Conservation (phyloP, 2,797 vertebrate species). For the Brotula barbata region DNA sequence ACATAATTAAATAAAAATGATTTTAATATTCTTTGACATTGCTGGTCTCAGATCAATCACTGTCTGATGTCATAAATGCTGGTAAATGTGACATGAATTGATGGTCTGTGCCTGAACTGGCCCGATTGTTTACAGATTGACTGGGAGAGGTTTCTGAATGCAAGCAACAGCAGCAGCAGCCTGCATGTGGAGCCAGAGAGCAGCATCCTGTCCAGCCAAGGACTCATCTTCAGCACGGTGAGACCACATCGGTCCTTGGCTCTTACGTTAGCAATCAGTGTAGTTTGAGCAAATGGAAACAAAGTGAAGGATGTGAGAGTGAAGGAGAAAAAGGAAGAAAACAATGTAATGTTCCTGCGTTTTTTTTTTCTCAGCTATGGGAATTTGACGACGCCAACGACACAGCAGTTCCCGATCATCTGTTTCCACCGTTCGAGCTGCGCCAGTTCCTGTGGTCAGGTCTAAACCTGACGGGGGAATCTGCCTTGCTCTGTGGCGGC, state of each 20-base stretch:
- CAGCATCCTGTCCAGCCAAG: conserved; percentile 79
- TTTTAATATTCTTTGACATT: too few relatives aligned
- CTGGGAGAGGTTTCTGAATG: conserved; percentile 80
- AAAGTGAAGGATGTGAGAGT: too few relatives aligned
- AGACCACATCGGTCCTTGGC: not conserved
- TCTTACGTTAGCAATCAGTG: too few relatives aligned
- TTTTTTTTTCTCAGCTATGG: conserved; percentile 76
- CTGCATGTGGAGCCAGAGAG: conserved; percentile 80
- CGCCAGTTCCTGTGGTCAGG: conserved; percentile 81
- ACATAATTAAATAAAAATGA: too few relatives aligned
- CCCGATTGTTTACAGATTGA: conserved; percentile 69
- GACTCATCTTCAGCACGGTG: conserved; percentile 85
- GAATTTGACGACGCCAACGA: conserved; percentile 82
- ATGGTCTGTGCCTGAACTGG: too few relatives aligned
- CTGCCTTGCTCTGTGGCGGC: conserved; percentile 72
- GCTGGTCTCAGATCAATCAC: too few relatives aligned
- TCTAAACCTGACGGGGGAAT: conserved; percentile 60
- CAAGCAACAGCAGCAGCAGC: conserved; percentile 58
- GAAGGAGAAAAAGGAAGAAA: too few relatives aligned
- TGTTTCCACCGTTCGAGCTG: conserved; percentile 83
- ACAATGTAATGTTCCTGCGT: too few relatives aligned
- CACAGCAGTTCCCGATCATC: conserved; percentile 29
- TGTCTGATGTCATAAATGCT: too few relatives aligned
- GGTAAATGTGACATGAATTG: too few relatives aligned
- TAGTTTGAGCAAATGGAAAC: too few relatives aligned